These are phyloP conservation scores for Pseudotriccus pelzelni DNA, from an alignment of 2,797 vertebrate genomes.

Conservation along the genomic window DNA sequence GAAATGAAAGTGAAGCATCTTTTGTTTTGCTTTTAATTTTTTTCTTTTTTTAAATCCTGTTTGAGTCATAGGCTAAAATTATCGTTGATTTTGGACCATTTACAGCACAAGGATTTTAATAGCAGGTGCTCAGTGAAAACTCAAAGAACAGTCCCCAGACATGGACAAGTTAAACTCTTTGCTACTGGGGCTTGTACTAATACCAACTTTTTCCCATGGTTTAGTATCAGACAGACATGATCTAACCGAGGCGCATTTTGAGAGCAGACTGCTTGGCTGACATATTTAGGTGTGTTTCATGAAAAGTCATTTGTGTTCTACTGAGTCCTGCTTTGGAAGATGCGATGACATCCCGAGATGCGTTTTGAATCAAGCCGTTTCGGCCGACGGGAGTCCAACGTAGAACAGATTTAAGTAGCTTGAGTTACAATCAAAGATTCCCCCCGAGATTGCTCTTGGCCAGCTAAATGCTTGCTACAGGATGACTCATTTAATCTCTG, in stretches of 20 bases:
- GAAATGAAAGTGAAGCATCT: constrained; percentile 31
- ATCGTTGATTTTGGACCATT: constrained; percentile 37
- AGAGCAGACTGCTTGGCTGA: background rate
- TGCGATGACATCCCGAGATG: background rate
- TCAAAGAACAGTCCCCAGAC: constrained; percentile 24
- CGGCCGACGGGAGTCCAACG: background rate
- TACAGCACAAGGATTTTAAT: constrained; percentile 45
- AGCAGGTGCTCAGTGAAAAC: background rate
- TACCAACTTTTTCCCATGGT: constrained; percentile 52
- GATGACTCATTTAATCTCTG: constrained; percentile 32
- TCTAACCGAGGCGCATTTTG: background rate
- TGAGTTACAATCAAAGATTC: background rate
- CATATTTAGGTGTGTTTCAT: background rate
- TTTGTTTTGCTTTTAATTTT: background rate
- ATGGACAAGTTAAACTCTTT: constrained; percentile 1
- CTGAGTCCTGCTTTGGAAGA: background rate
- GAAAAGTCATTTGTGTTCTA: background rate
- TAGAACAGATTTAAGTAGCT: constrained; percentile 20
- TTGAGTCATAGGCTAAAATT: constrained; percentile 48
- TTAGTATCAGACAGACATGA: constrained; percentile 25
- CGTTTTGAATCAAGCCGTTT: background rate
- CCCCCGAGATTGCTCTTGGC: background rate
- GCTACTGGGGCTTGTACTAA: background rate
- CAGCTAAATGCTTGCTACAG: constrained; percentile 3
- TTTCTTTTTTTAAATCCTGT: background rate